Evolutionary conservation across 2,113 vertebrate genomes (phyloP), one percentile per base, ranked within the genome.

Genomic region (Charadrius vociferus): DNA sequence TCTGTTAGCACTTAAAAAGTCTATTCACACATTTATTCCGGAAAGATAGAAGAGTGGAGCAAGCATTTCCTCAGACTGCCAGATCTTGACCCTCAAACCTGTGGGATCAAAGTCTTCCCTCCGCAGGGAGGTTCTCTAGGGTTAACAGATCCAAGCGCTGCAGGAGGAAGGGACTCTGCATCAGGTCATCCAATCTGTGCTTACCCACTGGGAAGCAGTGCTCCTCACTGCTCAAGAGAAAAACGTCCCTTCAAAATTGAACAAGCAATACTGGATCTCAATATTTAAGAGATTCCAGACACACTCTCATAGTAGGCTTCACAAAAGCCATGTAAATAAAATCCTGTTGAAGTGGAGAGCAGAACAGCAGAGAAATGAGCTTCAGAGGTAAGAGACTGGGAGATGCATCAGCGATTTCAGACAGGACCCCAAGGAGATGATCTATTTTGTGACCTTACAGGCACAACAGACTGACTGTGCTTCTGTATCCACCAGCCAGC

Each of bases 11-110:
- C 36, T 84, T 70, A 3, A 43, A 39, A 70, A 75, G 21, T 41
- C 68, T 1, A 0, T n/a, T 58, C 16, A 18, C 1, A 0, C 22
- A 21, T 43, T 74, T 66, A 49, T 49, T 86, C 37, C 4, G 0
- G 32, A 66, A 66, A 62, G 45, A 56, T 15, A 20, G 50, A 87
- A 62, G 24, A 85, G 12, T 12, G 9, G 34, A 80, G 26, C 12
- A 75, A 79, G 27, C 27, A 55, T 32, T 87, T 81, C n/a, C 37
- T 81, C 43, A 79, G 20, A 39, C 20, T 70, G 77, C 61, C 9
- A 66, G 30, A 81, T 45, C 45, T 30, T 49, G 12, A 65, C 13
- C 18, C 41, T 81, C 43, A 39, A 88, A 65, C 16, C 21, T 84
- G 1, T 34, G 36, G 55, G n/a, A 80, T 71, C 55, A 59, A 56